phyloP scores from a whole-genome alignment of 2,888 invertebrate genomes.

The Brachyopa scutellaris region DNA sequence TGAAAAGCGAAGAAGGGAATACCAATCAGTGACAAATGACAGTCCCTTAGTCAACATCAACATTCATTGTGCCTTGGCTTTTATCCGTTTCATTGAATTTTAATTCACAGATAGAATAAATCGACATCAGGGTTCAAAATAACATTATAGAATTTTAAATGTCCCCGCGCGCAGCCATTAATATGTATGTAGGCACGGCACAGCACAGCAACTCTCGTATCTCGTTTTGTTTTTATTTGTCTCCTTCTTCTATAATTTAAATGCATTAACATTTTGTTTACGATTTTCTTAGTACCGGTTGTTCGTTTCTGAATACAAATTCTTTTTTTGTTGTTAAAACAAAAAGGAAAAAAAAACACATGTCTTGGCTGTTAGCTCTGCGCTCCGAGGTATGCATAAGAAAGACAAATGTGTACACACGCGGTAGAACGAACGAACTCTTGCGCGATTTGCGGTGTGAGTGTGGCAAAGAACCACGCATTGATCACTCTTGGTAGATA shows the following conservation, averaged over 20 bases:
- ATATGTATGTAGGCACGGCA: constrained; percentile 67
- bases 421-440: constrained; percentile 50
- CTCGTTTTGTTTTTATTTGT: constrained; percentile 16
- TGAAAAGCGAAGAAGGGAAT: constrained; percentile 39
- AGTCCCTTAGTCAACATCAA: too few relatives aligned
- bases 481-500: constrained; percentile 39
- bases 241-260: constrained; percentile 64
- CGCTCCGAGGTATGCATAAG: constrained; percentile 54
- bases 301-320: constrained; percentile 72
- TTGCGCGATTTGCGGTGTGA: not conserved
- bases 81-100: constrained; percentile 71
- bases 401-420: constrained; percentile 49
- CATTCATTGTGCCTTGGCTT: constrained; percentile 34
- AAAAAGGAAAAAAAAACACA: constrained; percentile 59
- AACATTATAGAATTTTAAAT: constrained; percentile 72
- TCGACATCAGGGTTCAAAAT: constrained; percentile 72
- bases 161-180: constrained; percentile 63
- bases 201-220: constrained; percentile 26
- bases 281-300: constrained; percentile 73
- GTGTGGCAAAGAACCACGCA: constrained; percentile 15
- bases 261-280: constrained; percentile 73
- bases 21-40: too few relatives aligned
- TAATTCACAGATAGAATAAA: constrained; percentile 70
- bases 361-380: constrained; percentile 23
- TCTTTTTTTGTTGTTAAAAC: too few relatives aligned